Evolutionary conservation across 2,888 invertebrate species (phyloP).

Genomic region (Troglohyphantes excavatus): DNA sequence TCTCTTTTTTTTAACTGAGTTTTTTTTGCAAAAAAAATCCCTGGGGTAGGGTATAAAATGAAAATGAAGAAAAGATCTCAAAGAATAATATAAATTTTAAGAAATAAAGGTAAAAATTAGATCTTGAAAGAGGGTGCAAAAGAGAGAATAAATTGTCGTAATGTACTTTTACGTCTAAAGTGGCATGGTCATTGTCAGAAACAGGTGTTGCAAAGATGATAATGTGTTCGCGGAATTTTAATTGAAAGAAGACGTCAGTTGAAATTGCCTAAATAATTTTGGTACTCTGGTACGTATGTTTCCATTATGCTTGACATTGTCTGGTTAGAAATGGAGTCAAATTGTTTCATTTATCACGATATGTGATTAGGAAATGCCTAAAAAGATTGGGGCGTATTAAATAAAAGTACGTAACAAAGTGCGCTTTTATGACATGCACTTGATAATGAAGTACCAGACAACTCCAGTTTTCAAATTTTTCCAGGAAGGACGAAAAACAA

Average conservation of each 20-base stretch:
- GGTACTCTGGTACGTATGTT: neutral
- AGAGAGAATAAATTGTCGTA: neutral
- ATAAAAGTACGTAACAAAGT: too few species aligned
- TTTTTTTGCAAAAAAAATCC: conserved; percentile 6
- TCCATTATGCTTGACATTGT: too few species aligned
- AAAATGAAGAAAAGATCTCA: conserved; percentile 1
- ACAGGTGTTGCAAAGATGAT: neutral
- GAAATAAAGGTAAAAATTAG: neutral
- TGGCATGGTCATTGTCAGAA: conserved; percentile 16
- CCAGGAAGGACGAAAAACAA: too few species aligned
- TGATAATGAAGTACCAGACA: too few species aligned
- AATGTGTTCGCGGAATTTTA: neutral
- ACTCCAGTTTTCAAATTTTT: too few species aligned
- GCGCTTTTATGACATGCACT: too few species aligned
- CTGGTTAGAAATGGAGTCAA: too few species aligned
- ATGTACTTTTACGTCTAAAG: neutral
- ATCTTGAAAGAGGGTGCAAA: conserved; percentile 2
- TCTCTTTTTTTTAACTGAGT: conserved; percentile 12
- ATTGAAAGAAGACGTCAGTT: neutral
- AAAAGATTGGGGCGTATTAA: too few species aligned
- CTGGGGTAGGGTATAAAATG: conserved; percentile 20
- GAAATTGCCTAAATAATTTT: neutral
- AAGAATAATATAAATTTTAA: neutral
- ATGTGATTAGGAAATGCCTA: too few species aligned
- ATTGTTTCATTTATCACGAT: too few species aligned